These are phyloP conservation scores for Cyphomyrus discorhynchus DNA, from an alignment of 2,113 vertebrate species.

Conservation along the genomic window DNA sequence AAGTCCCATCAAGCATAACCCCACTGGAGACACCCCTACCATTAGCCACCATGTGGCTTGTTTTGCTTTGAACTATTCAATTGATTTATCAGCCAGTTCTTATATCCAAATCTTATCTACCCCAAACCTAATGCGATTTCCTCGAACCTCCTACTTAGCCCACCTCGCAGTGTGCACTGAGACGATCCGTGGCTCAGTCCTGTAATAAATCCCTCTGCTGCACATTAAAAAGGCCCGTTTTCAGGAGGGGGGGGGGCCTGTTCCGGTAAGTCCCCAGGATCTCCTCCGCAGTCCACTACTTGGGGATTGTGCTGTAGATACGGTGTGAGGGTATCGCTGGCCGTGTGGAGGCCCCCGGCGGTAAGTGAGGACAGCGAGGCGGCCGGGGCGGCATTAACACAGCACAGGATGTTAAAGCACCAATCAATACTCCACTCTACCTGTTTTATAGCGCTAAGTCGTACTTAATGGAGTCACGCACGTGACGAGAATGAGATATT, in stretches of 20 bases:
- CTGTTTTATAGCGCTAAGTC: not conserved
- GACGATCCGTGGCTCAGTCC: not conserved
- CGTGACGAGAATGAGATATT: conserved; percentile 5
- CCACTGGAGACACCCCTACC: not conserved
- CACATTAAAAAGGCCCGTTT: not conserved
- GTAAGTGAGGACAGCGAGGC: not conserved
- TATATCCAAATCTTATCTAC: not conserved
- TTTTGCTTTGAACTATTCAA: not conserved
- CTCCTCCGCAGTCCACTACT: not conserved
- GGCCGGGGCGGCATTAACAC: not conserved
- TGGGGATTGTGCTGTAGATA: not conserved
- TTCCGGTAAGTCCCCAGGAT: not conserved
- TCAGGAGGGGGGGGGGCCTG: not conserved
- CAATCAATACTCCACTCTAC: not conserved
- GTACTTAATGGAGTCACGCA: conserved; percentile 14
- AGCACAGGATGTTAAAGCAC: not conserved
- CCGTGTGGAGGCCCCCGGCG: not conserved
- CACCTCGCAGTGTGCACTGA: not conserved
- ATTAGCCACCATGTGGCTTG: not conserved
- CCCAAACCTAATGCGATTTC: not conserved
- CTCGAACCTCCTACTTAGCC: not conserved
- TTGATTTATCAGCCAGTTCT: not conserved
- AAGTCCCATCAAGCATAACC: not conserved
- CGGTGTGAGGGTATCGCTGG: not conserved
- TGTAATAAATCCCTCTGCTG: not conserved